These are phyloP conservation scores for Crambe crambe DNA, from an alignment of 37 sponge, comb jelly and placozoan species.

Conservation along the genomic window DNA sequence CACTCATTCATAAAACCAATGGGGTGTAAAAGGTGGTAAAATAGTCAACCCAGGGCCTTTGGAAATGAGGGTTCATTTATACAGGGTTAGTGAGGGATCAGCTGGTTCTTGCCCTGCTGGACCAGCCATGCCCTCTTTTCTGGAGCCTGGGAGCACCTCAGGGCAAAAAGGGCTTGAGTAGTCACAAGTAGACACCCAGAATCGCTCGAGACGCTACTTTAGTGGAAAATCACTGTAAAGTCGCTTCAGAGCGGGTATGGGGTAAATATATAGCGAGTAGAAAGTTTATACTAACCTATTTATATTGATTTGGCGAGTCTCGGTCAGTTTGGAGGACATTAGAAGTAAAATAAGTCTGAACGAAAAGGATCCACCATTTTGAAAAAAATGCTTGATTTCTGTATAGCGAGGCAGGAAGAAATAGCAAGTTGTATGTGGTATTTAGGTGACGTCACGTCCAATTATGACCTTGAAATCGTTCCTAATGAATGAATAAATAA, in stretches of 20 bases:
- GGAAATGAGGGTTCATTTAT: not conserved
- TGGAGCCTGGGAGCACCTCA: not conserved
- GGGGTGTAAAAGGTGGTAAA: too few relatives aligned
- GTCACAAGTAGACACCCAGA: not conserved
- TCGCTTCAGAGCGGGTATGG: not conserved
- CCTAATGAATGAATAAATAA: conserved; percentile 69
- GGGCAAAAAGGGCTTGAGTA: too few relatives aligned
- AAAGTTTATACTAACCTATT: conserved; percentile 39
- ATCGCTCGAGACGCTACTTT: too few relatives aligned
- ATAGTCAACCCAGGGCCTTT: not conserved
- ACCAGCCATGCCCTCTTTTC: conserved; percentile 45
- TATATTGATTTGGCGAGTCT: not conserved
- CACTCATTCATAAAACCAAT: too few relatives aligned
- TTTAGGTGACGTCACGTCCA: conserved; percentile 78
- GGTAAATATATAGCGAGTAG: conserved; percentile 12
- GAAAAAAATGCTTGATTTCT: conserved; percentile 39
- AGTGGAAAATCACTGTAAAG: conserved; percentile 1
- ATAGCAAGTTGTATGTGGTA: conserved; percentile 47
- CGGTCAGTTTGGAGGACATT: not conserved
- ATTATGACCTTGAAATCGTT: conserved; percentile 69
- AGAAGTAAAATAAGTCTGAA: not conserved
- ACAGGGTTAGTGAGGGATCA: not conserved
- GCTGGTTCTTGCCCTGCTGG: conserved; percentile 4
- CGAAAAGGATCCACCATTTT: conserved; percentile 71
- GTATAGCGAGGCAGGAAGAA: conserved; percentile 69